Percentiles rank a stretch among this genome's conserved stretches.
These are phyloP conservation scores for Chaetura pelagica DNA, from an alignment of 2,113 vertebrate species.

Conservation along the genomic window DNA sequence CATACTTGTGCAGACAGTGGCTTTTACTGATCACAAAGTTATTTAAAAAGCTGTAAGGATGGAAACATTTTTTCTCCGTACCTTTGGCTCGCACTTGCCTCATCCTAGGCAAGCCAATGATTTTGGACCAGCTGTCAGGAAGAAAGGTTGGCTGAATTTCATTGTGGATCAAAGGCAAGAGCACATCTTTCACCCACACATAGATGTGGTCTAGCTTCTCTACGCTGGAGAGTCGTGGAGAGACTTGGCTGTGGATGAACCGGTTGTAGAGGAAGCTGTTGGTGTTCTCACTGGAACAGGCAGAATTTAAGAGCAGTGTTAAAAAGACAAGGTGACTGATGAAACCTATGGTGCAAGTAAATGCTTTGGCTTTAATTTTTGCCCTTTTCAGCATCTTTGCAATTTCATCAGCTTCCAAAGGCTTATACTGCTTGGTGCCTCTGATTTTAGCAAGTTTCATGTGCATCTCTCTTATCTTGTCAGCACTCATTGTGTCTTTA, in stretches of 20 bases:
- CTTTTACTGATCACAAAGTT: not conserved
- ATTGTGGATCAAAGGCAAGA: constrained; percentile 69
- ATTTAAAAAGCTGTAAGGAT: not conserved
- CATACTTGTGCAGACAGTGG: constrained; percentile 54
- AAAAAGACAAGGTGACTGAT: constrained; percentile 57
- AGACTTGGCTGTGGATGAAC: constrained; percentile 43
- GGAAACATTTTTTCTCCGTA: not conserved
- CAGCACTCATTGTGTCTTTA: not conserved
- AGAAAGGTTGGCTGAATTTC: constrained; percentile 42
- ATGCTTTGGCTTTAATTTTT: constrained; percentile 6
- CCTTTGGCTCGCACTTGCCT: constrained; percentile 68
- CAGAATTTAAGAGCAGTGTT: constrained; percentile 27
- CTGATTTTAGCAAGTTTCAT: not conserved
- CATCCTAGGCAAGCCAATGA: constrained; percentile 73
- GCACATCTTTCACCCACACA: not conserved
- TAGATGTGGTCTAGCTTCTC: constrained; percentile 46
- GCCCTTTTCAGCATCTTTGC: constrained; percentile 22
- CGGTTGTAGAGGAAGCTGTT: constrained; percentile 56
- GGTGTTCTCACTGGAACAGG: not conserved
- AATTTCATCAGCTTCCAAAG: constrained; percentile 52
- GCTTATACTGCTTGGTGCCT: constrained; percentile 32
- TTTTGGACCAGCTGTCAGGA: constrained; percentile 41
- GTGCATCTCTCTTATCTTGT: not conserved
- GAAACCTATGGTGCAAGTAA: not conserved
- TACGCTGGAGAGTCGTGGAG: not conserved